A percentile compares a stretch with the other conserved stretches of the same genome.
phyloP scores from a whole-genome alignment of 2,888 invertebrate species.

The Himalopsyche tibetana region DNA sequence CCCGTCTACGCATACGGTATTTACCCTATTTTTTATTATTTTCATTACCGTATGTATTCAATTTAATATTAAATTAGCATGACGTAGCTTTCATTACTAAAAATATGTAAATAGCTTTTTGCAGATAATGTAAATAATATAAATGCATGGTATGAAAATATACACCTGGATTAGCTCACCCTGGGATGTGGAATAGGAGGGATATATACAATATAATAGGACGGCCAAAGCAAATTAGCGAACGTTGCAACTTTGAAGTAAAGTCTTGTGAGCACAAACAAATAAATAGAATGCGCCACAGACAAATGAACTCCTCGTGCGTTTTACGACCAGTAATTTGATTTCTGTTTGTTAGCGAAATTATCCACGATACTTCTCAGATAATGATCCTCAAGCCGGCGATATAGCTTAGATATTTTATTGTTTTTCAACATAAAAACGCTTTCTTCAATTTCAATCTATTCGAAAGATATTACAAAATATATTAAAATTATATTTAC shows the following conservation, averaged over 20 bases:
- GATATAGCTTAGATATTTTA: too few relatives aligned
- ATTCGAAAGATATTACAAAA: too few relatives aligned
- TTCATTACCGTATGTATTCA: too few relatives aligned
- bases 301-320: slow-evolving; percentile 45
- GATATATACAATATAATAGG: not conserved
- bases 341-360: slow-evolving; percentile 43
- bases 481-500: too few relatives aligned
- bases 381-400: not conserved
- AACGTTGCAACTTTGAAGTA: not conserved
- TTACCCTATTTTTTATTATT: too few relatives aligned
- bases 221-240: slow-evolving; percentile 28
- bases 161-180: slow-evolving; percentile 14
- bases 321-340: slow-evolving; percentile 50
- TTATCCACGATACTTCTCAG: not conserved
- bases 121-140: not conserved
- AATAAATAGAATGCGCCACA: slow-evolving; percentile 32
- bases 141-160: slow-evolving; percentile 5
- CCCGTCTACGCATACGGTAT: too few relatives aligned
- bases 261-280: slow-evolving; percentile 24
- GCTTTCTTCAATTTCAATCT: too few relatives aligned
- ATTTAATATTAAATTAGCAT: too few relatives aligned
- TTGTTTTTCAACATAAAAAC: too few relatives aligned
- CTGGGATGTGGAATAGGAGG: not conserved
- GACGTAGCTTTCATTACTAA: too few relatives aligned
- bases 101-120: not conserved